Base-by-base conservation (phyloP, 2,888 invertebrate species). In the Agrotis clavis region DNA sequence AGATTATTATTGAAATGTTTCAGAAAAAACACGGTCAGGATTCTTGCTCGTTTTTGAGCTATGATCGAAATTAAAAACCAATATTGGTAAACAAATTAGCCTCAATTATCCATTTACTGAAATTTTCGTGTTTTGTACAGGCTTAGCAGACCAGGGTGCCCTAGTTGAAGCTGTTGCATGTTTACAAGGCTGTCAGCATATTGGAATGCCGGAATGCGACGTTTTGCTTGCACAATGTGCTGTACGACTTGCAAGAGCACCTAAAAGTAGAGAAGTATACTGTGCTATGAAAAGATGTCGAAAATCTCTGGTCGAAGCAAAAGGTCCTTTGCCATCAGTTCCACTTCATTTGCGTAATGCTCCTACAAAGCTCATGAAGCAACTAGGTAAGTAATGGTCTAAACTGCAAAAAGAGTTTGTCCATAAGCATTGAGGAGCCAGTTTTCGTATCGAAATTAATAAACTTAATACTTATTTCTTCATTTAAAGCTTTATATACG, bases 151-250 rank as follows among this genome's bases (percentile, higher is more conserved):
- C 90, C 97, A 97, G 0, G 95, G 92, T 79, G 98, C 98, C 0
- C 81, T 98, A 56, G 96, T 96, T 48, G 95, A 98, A 85, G 98
- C 98, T 0, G 97, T 98, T 5, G 96, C 98, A 7, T 97, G 98
- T 50, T 97, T 98, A 95, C 98, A 98, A 84, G 98, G 98, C 1
- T 98, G 98, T 87, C 98, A 98, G 90, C 96, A 98, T 77, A 94
- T 98, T 53, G 98, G 98, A 13, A 98, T 97, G 98, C 98, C 98
- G 0, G 98, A 98, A 88, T 97, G 98, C 87, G 98, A 98, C 90
- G 97, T 98, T 16, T 92, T 98, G 66, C 92, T 98, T 41, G 98
- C 98, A 18, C 98, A 98, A 88, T 98, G 98, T 88, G 97, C 97
- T 4, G 97, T 98, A 64, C 97, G 98, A 88, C 94, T 98, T 62